Percentiles rank a stretch among this genome's conserved stretches.
Conservation (phyloP, 2,113 vertebrate species). For the Ivindomyrus marchei region DNA sequence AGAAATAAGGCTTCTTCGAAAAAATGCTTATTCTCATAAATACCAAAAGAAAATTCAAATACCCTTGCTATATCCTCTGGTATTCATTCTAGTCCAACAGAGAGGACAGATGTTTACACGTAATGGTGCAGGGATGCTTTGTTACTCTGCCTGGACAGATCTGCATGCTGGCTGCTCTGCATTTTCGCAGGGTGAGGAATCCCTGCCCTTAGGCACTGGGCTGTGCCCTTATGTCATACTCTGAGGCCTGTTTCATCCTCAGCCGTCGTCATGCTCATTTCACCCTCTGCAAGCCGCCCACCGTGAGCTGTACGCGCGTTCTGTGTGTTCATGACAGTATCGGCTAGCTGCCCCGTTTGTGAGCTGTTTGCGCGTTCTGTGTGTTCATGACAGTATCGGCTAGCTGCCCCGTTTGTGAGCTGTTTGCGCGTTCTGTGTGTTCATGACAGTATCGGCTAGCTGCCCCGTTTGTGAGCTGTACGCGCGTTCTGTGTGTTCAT, state of each 20-base stretch:
- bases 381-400: neutral
- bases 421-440: accelerated
- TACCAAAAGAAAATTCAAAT: no score
- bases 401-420: no score
- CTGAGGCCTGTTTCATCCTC: neutral
- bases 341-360: no score
- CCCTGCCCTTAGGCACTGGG: neutral
- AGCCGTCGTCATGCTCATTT: neutral
- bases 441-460: neutral
- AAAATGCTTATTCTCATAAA: neutral
- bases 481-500: accelerated
- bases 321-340: neutral
- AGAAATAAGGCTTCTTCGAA: neutral
- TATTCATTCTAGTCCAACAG: neutral
- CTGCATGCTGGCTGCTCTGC: no score
- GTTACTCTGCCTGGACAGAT: neutral
- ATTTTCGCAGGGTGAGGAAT: neutral
- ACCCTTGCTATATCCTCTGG: no score
- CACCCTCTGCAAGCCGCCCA: neutral
- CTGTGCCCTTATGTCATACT: neutral
- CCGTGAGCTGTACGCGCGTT: no score
- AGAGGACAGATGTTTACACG: neutral
- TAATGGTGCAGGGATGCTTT: neutral
- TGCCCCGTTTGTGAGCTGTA: no score
- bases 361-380: no score